Evolutionary conservation across 2,113 vertebrate species (phyloP), one percentile per base, ranked within the genome.

Genomic region (Entelurus aequoreus): DNA sequence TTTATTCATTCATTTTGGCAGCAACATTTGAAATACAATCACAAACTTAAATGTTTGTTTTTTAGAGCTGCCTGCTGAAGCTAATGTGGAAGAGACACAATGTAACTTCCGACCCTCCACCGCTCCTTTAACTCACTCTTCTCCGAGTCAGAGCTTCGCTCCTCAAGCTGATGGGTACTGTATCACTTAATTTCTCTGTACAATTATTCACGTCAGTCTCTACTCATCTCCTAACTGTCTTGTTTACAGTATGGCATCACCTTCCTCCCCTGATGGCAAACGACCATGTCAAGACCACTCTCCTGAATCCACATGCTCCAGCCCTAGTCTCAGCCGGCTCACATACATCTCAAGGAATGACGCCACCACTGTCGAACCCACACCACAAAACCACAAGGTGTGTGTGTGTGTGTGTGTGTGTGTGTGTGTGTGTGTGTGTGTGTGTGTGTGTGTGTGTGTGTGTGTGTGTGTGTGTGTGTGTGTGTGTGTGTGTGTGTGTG

Each of bases 101-200:
- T 90, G 62, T 21, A 93, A 82, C 83, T 97, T 97, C 84, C 91
- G 94, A 82, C 95, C 94, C 15, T 97, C 95, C 55, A 93, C 93
- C 28, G 93, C 92, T 62, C 95, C 95, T 11, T 86, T 98, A 16
- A 98, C 90, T 62, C 97, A 98, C 82, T 99, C 96, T 50, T 98
- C 96, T 65, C 95, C 96, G 44, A 95, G 94, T 80, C 94, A 97
- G 48, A 77, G 83, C 44, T 94, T 93, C 47, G 65, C 92, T 73
- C 81, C 78, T 0, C 90, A 60, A 59, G 70, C 61, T 65, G 76
- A 89, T 5, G 12, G 87, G 91, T 91, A 85, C 53, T 63, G 47
- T 65, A 67, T 67, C 13, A 19, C 21, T 51, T 52, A 8, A 16
- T 52, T 52, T 15, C 7, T 4, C 1, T 46, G 2, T 19, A 21